These are phyloP conservation scores for Antechinus stuartii DNA, from an alignment of 2,113 vertebrate species.

Conservation along the genomic window DNA sequence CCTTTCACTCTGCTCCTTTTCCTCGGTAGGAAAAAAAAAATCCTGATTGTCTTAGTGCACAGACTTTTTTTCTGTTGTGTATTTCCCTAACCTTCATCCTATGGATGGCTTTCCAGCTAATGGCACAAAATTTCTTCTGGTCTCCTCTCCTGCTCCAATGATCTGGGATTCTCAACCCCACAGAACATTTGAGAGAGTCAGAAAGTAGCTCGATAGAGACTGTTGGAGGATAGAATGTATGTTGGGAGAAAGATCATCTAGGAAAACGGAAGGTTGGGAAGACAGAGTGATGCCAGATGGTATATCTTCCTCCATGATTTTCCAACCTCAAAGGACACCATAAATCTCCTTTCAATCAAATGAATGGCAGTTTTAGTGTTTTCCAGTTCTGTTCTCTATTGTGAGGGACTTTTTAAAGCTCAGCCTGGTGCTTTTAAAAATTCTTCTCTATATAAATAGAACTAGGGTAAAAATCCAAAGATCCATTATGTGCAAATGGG, in stretches of 20 bases:
- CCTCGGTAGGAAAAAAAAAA: neutral
- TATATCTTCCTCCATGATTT: neutral
- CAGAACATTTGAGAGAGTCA: neutral
- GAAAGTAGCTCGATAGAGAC: neutral
- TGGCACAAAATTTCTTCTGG: neutral
- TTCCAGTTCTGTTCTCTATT: conserved; percentile 3
- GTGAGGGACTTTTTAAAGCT: neutral
- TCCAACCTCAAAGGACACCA: conserved; percentile 6
- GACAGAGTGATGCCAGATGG: neutral
- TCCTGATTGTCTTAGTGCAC: neutral
- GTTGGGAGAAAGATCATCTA: neutral
- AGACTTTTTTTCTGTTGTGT: neutral
- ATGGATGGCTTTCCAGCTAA: neutral
- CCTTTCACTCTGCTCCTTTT: neutral
- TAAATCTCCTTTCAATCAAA: conserved; percentile 5
- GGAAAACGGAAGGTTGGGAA: neutral
- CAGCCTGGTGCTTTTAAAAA: neutral
- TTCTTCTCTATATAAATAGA: neutral
- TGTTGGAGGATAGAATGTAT: neutral
- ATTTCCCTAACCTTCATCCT: neutral
- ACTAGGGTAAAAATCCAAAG: neutral
- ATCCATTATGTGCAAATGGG: conserved; percentile 7
- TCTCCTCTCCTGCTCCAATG: neutral
- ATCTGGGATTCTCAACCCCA: neutral
- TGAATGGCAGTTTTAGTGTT: conserved; percentile 4